Evolutionary conservation across 2,797 vertebrate species (phyloP), one percentile per base, ranked within the genome.

Genomic region (Myotis myotis): DNA sequence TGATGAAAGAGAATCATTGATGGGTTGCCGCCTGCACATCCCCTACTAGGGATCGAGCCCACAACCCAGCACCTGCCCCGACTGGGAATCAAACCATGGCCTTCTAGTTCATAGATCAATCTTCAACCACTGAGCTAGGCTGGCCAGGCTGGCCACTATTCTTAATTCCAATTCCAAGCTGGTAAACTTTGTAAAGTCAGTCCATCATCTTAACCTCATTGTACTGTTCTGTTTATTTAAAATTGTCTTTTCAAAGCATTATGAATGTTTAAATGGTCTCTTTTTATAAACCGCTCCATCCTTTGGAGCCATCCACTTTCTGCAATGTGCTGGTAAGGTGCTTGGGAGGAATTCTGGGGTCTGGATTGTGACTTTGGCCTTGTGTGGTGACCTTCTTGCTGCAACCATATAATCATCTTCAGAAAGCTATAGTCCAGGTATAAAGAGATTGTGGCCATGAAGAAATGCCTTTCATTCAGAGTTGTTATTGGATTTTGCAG

Each of bases 381-480:
- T 94, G 82, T 8, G 13, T 28, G 44, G 22, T 91, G 92, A 97
- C 88, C 93, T 94, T 94, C 49, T 53, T 93, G 62, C 75, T 17
- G 53, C 55, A 92, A 90, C 87, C 75, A 36, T 78, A 81, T 81
- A 93, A 94, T 97, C 93, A 95, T 91, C 36, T 93, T 75, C 57
- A 93, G 80, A 85, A 89, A 96, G 72, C 88, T 41, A 8, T 19
- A 30, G 89, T 89, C 53, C 76, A 91, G 92, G 93, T 93, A 11
- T 66, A 83, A 91, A 80, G 51, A 85, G 86, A 83, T 88, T 93
- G 75, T 80, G 83, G 68, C 72, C 94, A 55, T 47, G 81, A 93
- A 95, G 36, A 94, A 71, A 92, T 94, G 76, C 83, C 94, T 97
- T 96, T 95, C 86, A 94, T 94, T 84, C 57, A 91, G 53, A 76